Evolutionary conservation across 2,888 invertebrate genomes (phyloP).

Genomic region (Augiades crinisus): DNA sequence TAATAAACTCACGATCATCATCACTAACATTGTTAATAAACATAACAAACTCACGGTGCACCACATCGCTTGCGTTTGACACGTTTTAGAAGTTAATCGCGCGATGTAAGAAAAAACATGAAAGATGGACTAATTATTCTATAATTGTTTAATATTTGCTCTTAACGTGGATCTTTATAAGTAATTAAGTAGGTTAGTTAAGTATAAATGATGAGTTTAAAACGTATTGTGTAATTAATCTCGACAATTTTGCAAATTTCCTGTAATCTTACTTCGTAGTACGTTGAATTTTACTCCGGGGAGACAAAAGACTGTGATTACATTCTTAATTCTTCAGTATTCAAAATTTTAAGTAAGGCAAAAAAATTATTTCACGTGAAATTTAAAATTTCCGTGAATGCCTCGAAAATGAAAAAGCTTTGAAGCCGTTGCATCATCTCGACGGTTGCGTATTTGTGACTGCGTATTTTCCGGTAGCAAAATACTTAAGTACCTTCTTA

Average conservation of each 20-base stretch:
- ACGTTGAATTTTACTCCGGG: no score
- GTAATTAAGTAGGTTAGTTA: no score
- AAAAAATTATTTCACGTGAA: not conserved
- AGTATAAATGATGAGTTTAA: no score
- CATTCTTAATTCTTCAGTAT: not conserved
- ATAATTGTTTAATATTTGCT: no score
- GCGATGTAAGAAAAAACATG: no score
- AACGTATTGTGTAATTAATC: no score
- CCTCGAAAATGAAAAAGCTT: conserved; percentile 9
- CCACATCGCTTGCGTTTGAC: no score
- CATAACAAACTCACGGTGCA: conserved; percentile 40
- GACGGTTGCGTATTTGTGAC: conserved; percentile 4
- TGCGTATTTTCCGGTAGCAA: conserved; percentile 41
- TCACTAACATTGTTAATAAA: conserved; percentile 38
- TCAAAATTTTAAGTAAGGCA: not conserved
- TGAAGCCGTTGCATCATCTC: conserved; percentile 2
- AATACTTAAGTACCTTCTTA: conserved; percentile 37
- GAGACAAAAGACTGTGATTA: not conserved
- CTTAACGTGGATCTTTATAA: no score
- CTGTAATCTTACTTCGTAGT: no score
- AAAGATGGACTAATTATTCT: no score
- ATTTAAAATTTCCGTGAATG: conserved; percentile 7
- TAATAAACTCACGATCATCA: conserved; percentile 45
- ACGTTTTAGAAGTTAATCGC: no score
- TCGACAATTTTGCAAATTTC: no score